A percentile compares a stretch with the other conserved stretches of the same genome.
phyloP scores from a whole-genome alignment of 2,797 vertebrate species.

The Notoglanidium macrostoma region DNA sequence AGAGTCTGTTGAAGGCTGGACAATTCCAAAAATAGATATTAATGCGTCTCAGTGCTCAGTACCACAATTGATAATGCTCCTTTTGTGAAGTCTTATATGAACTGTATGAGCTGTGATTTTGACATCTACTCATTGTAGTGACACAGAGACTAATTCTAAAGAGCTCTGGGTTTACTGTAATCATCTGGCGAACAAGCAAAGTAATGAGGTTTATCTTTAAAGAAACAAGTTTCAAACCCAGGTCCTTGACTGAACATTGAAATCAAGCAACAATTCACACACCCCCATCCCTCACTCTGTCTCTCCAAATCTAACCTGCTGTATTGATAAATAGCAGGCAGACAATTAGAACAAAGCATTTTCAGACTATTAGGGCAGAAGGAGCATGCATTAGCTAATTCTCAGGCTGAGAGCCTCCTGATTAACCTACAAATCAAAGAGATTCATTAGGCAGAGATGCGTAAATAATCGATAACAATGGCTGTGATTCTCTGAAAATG shows the following conservation, averaged over 20 bases:
- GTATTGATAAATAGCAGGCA: slow-evolving; percentile 8
- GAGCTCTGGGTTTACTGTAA: not conserved
- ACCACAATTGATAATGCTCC: not conserved
- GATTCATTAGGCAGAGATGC: slow-evolving; percentile 19
- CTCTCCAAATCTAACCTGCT: not conserved
- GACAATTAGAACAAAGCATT: not conserved
- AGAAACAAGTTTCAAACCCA: not conserved
- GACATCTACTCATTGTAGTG: not conserved
- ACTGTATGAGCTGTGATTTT: not conserved
- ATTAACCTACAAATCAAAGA: slow-evolving; percentile 29
- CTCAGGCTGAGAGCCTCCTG: slow-evolving; percentile 12
- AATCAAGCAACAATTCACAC: not conserved
- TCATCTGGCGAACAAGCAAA: not conserved
- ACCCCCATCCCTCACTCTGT: not conserved
- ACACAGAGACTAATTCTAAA: not conserved
- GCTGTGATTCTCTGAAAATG: not conserved
- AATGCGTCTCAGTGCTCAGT: not conserved
- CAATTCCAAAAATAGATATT: slow-evolving; percentile 27
- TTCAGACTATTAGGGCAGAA: slow-evolving; percentile 1
- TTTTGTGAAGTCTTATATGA: slow-evolving; percentile 7
- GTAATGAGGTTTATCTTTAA: not conserved
- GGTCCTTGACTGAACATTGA: not conserved
- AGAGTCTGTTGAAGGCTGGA: not conserved
- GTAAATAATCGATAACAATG: slow-evolving; percentile 22
- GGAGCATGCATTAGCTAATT: slow-evolving; percentile 14